Conservation (phyloP, 2,797 vertebrate species). For the Geotrypetes seraphini region DNA sequence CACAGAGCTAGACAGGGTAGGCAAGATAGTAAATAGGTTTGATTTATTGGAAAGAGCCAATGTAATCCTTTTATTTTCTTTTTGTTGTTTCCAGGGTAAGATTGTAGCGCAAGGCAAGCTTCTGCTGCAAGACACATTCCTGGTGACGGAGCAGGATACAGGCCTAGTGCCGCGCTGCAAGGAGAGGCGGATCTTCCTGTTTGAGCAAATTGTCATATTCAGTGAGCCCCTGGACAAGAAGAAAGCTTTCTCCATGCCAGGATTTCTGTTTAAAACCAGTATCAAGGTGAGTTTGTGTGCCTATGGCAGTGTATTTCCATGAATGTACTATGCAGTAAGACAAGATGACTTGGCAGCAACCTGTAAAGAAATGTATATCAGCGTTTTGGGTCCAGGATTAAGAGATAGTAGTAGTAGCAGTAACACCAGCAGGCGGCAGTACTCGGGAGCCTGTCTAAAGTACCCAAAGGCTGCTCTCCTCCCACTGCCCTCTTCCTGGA, state of each 20-base stretch:
- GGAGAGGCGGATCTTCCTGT: slow-evolving; percentile 93
- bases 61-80: neutral
- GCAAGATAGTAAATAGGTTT: no score
- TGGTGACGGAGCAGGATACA: slow-evolving; percentile 81
- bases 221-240: slow-evolving; percentile 95
- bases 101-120: slow-evolving; percentile 95
- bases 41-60: no score
- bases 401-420: no score
- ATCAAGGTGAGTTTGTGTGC: slow-evolving; percentile 73
- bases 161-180: slow-evolving; percentile 75
- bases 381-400: no score
- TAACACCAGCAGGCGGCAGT: no score
- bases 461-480: no score
- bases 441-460: no score
- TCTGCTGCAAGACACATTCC: slow-evolving; percentile 89
- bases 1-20: no score
- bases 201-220: slow-evolving; percentile 95
- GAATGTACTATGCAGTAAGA: no score
- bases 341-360: neutral
- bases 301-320: neutral
- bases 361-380: neutral
- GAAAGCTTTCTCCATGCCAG: slow-evolving; percentile 89
- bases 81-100: slow-evolving; percentile 72
- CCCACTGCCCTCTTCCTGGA: no score
- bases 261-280: slow-evolving; percentile 93